Base-by-base conservation (phyloP, 2,888 invertebrate genomes). In the Furcula furcula region DNA sequence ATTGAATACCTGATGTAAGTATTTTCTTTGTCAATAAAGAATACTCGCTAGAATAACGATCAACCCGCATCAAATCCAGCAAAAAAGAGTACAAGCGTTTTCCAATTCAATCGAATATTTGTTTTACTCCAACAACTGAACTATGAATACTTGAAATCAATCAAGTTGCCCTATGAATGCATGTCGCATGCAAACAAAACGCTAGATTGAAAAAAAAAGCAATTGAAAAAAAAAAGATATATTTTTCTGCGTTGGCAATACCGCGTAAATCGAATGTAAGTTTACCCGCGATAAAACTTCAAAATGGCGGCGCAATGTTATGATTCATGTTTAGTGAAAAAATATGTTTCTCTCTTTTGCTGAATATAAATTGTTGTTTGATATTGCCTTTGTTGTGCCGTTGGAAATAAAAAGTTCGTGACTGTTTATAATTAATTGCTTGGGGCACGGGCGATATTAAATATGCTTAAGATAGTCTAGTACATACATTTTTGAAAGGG, bases 141-240 rank as follows among this genome's bases (percentile, higher is more conserved):
- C n/a, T 26, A 26, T 26, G 26, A 26, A 26, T 26, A 26, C 14
- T 26, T 26, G 14, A 26, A 26, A 26, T 26, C 26, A 26, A 26
- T 26, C 26, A 26, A n/a, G 14, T 26, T 5, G 3, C 1, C 11
- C 26, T 4, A 9, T 26, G 14, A n/a, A 26, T 26, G 26, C 26
- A 26, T n/a, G 26, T 12, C 13, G 26, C 14, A 5, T n/a, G 26
- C 26, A 26, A 26, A 26, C 26, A 26, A 26, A 26, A 14, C 13
- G 7, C 23, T 26, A 4, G n/a, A 26, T 26, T 26, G 26, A 26
- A 26, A 14, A 14, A 26, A 14, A 6, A n/a, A n/a, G 11, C 26
- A 7, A 6, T 5, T 11, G 10, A 1, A 11, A 23, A 23, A 23
- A 23, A 23, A 23, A 23, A 4, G n/a, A 9, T 26, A 9, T 26